Percentiles rank a stretch among this genome's conserved stretches.
phyloP scores from a whole-genome alignment of 1,140 invertebrate species.

The Antheraea pernyi region DNA sequence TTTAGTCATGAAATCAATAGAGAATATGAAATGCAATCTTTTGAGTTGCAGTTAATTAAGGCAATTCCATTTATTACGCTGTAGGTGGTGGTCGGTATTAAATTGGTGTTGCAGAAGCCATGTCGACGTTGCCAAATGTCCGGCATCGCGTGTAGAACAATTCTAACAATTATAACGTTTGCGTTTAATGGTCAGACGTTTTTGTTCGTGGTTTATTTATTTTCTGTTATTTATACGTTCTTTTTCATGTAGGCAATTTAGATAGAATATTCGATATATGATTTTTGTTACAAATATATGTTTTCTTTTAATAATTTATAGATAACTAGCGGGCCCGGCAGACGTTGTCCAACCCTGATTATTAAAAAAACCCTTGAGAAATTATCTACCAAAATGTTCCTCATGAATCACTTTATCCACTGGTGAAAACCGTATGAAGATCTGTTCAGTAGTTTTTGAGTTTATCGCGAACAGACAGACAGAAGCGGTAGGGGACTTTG shows the following conservation, averaged over 20 bases:
- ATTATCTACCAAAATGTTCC: too few species aligned
- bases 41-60: conserved; percentile 32
- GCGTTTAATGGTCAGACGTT: conserved; percentile 17
- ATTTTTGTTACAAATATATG: too few species aligned
- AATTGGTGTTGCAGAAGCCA: conserved; percentile 44
- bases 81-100: conserved; percentile 33
- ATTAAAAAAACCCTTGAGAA: too few species aligned
- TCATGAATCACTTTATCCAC: too few species aligned
- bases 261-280: not conserved
- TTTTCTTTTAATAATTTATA: too few species aligned
- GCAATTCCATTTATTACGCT: conserved; percentile 37
- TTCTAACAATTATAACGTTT: conserved; percentile 25
- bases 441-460: too few species aligned
- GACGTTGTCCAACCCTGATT: too few species aligned
- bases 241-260: not conserved
- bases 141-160: conserved; percentile 21
- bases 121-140: conserved; percentile 42
- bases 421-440: too few species aligned
- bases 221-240: not conserved
- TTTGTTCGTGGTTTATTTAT: not conserved
- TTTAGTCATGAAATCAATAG: not conserved
- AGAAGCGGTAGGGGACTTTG: too few species aligned
- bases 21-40: not conserved
- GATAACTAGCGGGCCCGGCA: too few species aligned
- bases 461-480: too few species aligned